A percentile compares a stretch with the other conserved stretches of the same genome.
These are phyloP conservation scores for Pangasius mekongensis DNA, from an alignment of 2,797 vertebrate genomes.

Conservation along the genomic window DNA sequence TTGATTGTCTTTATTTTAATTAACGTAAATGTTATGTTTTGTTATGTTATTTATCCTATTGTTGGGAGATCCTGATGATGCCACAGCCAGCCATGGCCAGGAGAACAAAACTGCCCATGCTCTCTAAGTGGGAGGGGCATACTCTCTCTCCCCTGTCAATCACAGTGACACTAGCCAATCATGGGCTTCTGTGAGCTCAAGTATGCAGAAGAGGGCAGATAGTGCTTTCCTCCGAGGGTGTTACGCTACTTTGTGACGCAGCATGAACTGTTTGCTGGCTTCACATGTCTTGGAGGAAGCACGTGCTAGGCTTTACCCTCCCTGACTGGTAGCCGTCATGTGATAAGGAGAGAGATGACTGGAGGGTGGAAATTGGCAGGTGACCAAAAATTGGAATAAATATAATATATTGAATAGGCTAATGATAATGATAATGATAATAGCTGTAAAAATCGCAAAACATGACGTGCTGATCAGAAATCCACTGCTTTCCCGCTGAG, in stretches of 20 bases:
- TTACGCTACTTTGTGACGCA: neutral
- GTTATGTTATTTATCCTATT: neutral
- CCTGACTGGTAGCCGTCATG: neutral
- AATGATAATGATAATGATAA: neutral
- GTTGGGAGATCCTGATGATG: neutral
- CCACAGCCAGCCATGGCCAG: neutral
- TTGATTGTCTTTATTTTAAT: constrained; percentile 7
- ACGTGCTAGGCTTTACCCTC: neutral
- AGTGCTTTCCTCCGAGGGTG: neutral
- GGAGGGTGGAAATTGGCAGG: neutral
- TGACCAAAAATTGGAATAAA: neutral
- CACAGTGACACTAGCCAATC: neutral
- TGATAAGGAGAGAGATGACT: neutral
- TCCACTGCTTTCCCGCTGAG: too few relatives aligned
- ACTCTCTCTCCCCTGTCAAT: neutral
- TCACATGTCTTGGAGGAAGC: neutral
- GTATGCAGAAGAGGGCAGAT: neutral
- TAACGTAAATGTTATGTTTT: neutral
- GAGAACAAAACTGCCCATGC: neutral
- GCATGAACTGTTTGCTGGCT: neutral
- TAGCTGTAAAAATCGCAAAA: neutral
- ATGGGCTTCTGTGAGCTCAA: neutral
- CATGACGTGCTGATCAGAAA: neutral
- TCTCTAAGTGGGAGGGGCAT: neutral
- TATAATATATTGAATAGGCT: neutral